Evolutionary conservation across 2,888 invertebrate genomes (phyloP).

Genomic region (Aromia moschata): DNA sequence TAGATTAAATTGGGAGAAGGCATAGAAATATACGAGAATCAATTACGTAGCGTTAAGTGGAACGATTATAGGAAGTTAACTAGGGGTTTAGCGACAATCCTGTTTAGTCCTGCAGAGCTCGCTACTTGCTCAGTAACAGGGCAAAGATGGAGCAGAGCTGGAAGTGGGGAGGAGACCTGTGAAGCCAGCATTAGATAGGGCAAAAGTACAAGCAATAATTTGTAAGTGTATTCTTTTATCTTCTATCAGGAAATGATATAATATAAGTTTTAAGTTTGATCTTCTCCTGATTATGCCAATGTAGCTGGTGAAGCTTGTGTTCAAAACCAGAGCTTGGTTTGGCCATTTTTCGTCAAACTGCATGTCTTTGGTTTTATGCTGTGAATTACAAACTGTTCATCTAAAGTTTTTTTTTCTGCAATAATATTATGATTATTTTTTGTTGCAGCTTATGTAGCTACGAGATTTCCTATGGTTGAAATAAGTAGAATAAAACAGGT

Average conservation of each 20-base stretch:
- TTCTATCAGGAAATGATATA: too few relatives aligned
- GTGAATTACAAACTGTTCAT: too few relatives aligned
- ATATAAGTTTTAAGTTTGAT: too few relatives aligned
- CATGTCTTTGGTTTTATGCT: too few relatives aligned
- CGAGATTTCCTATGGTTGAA: conserved; percentile 77
- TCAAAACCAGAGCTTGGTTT: too few relatives aligned
- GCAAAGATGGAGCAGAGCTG: conserved; percentile 79
- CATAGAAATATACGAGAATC: conserved; percentile 76
- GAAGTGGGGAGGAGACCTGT: conserved; percentile 78
- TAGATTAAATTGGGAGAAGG: conserved; percentile 79
- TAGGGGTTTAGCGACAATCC: conserved; percentile 76
- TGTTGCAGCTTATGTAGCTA: conserved; percentile 73
- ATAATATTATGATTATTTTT: too few relatives aligned
- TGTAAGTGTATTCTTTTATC: conserved; percentile 61
- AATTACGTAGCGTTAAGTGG: conserved; percentile 77
- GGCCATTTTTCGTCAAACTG: too few relatives aligned
- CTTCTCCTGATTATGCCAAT: too few relatives aligned
- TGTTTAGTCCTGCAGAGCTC: conserved; percentile 78
- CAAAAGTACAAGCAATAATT: conserved; percentile 79
- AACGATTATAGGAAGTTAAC: conserved; percentile 79
- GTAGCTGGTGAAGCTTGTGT: too few relatives aligned
- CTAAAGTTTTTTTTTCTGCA: too few relatives aligned
- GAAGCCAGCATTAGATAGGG: conserved; percentile 76
- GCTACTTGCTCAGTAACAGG: conserved; percentile 81
- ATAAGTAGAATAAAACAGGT: conserved; percentile 81